phyloP scores from a whole-genome alignment of 1,140 invertebrate species.

The Drosophila bocki region DNA sequence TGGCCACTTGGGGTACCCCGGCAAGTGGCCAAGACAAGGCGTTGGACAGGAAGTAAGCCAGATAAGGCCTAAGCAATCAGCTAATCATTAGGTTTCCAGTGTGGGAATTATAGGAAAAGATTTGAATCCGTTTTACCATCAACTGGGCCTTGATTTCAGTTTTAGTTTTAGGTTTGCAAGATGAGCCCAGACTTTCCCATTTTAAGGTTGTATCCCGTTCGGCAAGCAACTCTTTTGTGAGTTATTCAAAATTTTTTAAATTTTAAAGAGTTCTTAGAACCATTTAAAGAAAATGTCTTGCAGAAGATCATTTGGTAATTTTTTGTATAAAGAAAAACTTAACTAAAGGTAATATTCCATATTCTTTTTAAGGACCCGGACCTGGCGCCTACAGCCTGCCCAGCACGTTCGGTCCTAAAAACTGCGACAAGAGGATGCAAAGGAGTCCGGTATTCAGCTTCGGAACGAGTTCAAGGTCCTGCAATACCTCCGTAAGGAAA shows the following conservation, averaged over 20 bases:
- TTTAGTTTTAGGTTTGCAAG: neutral
- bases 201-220: slow-evolving; percentile 3
- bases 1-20: slow-evolving; percentile 15
- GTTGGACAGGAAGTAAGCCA: slow-evolving; percentile 2
- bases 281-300: slow-evolving; percentile 18
- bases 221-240: slow-evolving; percentile 28
- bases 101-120: slow-evolving; percentile 6
- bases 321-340: no score
- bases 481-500: neutral
- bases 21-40: slow-evolving; percentile 17
- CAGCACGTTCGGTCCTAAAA: slow-evolving; percentile 17
- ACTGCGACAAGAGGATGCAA: slow-evolving; percentile 7
- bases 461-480: slow-evolving; percentile 5
- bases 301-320: slow-evolving; percentile 14
- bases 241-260: slow-evolving; percentile 12
- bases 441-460: slow-evolving; percentile 39
- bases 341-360: neutral
- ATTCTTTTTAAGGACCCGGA: slow-evolving; percentile 30
- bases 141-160: slow-evolving; percentile 9
- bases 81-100: neutral
- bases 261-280: neutral
- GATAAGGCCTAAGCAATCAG: slow-evolving; percentile 10
- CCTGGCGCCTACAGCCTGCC: slow-evolving; percentile 47
- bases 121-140: slow-evolving; percentile 8
- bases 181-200: neutral